Base-by-base conservation (phyloP, 1,140 invertebrate species). In the Dendrolimus punctatus region DNA sequence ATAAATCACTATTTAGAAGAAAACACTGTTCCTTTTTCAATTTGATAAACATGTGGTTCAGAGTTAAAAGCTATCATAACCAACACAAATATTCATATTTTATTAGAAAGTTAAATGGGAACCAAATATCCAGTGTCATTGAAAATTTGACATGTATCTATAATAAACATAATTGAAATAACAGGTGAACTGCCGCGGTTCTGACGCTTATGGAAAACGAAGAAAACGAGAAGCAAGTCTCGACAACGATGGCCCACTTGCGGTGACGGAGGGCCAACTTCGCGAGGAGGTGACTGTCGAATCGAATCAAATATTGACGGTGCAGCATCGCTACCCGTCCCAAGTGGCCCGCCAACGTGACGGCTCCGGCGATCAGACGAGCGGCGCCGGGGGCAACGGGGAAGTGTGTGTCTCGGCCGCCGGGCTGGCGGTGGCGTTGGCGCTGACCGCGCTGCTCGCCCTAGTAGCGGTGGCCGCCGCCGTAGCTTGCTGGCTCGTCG, bases 401-500 rank as follows among this genome's bases (percentile, higher is more conserved):
- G 95, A 97, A 71, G 96, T 98, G 67, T 98, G 96, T 78, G 94
- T 98, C 55, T 97, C 96, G 46, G 96, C 95, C 89, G 93, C 96
- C 60, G 95, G 96, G 46, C 93, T 98, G 71, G 95, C 97, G 55
- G 95, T 98, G 61, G 95, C 96, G 50, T 87, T 98, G 67, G 94
- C 97, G 55, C 94, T 98, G 68, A 98, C 96, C 51, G 95, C 96
- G 10, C 90, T 98, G 46, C 82, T 98, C 69, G 96, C 96, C 44
- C 89, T 98, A 46, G 96, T 98, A 36, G 96, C 96, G 40, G 95
- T 98, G 39, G 96, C 96, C 23, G 95, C 97, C 40, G 96, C 96
- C 46, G 96, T 98, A 36, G 97, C 95, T 42, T 98, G 96, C 82
- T 98, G 96, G 96, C 89, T 98, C 46, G 95, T 98, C 91, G 96